A percentile compares a stretch with the other conserved stretches of the same genome.
phyloP scores from a whole-genome alignment of 2,797 vertebrate genomes.

The Hapalemur alaotrensis region DNA sequence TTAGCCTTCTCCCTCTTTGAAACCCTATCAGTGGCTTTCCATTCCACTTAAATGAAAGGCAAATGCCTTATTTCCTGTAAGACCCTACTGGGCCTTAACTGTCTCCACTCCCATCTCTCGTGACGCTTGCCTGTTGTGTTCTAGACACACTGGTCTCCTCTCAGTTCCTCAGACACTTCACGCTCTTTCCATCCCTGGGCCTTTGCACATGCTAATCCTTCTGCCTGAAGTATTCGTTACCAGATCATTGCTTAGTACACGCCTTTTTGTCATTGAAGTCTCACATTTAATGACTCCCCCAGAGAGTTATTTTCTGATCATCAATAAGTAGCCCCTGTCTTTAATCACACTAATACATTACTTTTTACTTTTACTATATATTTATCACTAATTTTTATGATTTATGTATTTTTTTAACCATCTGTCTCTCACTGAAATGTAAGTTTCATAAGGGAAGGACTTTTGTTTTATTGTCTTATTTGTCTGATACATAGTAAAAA shows the following conservation, averaged over 20 bases:
- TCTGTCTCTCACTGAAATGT: neutral
- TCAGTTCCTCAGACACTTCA: neutral
- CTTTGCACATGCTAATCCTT: neutral
- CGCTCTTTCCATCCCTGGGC: neutral
- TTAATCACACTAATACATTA: neutral
- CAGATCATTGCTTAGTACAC: neutral
- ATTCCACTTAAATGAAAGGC: neutral
- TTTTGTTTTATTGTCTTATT: neutral
- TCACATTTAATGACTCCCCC: neutral
- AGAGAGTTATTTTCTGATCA: neutral
- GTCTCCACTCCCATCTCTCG: neutral
- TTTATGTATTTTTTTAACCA: neutral
- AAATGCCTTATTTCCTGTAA: neutral
- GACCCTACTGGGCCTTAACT: neutral
- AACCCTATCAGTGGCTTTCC: neutral
- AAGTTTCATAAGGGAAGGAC: neutral
- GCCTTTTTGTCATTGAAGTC: neutral
- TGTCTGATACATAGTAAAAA: neutral
- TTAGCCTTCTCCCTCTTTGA: neutral
- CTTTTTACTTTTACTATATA: neutral
- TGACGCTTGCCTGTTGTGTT: neutral
- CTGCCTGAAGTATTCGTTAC: neutral
- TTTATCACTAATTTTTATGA: neutral
- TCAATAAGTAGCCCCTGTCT: neutral
- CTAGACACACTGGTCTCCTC: neutral